Base-by-base conservation (phyloP, 1,140 invertebrate genomes). In the Campoletis sonorensis region DNA sequence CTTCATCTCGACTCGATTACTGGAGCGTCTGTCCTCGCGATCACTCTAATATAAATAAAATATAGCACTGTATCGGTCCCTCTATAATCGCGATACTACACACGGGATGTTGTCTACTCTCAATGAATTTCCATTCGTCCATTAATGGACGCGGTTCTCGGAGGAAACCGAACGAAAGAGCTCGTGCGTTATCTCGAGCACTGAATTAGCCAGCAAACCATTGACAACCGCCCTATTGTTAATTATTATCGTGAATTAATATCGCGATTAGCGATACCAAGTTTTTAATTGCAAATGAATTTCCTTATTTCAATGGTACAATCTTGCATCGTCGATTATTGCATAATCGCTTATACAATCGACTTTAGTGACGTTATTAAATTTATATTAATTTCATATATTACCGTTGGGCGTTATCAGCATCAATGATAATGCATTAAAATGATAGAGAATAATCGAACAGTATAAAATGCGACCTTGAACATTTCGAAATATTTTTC, bases 1-100 rank as follows among this genome's bases (percentile, higher is more conserved):
- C 51, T 54, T 54, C 51, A 54, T 54, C 51, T 54, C n/a, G n/a
- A 54, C 51, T 18, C 51, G 51, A 54, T 21, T 54, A 54, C 51
- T 54, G 51, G 51, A 54, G 18, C 51, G 51, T 54, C 51, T 54
- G 51, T 54, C 18, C 51, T 54, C 51, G 4, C 51, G 51, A 54
- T 54, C 51, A 21, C n/a, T n/a, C n/a, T 54, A 18, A 4, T 54
- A 54, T 54, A 54, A 54, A 54, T 54, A 54, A 54, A 54, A 54
- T 54, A 54, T 54, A n/a, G 4, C 8, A 15, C 51, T 54, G 5
- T n/a, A 54, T 54, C 51, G 51, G 16, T n/a, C n/a, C 51, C 51
- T 54, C n/a, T 54, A 54, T 54, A 54, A 54, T 54, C 51, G 51
- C 51, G 51, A 54, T 54, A 54, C 4, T 51, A 51, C 18, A 54